Conservation (phyloP, 2,113 vertebrate species). For the Lota lota region DNA sequence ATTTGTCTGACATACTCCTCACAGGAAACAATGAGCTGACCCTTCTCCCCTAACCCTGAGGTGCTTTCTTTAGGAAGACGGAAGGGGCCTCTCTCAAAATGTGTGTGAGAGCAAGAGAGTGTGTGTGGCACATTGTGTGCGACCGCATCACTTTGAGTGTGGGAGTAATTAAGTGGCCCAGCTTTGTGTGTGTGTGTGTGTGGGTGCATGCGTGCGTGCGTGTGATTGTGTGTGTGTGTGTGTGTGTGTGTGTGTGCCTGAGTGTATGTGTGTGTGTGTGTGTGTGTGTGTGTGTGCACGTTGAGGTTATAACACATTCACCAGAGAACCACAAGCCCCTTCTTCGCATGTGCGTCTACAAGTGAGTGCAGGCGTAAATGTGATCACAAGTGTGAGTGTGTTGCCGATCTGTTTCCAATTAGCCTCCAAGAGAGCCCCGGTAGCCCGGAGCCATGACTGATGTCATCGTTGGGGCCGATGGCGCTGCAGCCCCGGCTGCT, state of each 20-base stretch:
- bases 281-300: background rate
- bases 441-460: slow-evolving; percentile 65
- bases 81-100: slow-evolving; percentile 55
- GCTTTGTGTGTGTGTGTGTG: background rate
- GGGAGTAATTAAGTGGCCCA: slow-evolving; percentile 52
- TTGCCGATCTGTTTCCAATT: slow-evolving; percentile 62
- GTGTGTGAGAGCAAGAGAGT: slow-evolving; percentile 51
- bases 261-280: background rate
- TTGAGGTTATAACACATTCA: background rate
- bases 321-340: too few relatives aligned
- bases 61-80: slow-evolving; percentile 55
- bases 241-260: background rate
- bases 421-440: slow-evolving; percentile 53
- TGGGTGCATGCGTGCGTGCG: slow-evolving; percentile 31
- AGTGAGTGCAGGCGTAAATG: slow-evolving; percentile 45
- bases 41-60: slow-evolving; percentile 61
- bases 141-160: slow-evolving; percentile 47
- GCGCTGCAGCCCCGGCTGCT: slow-evolving; percentile 20
- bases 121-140: slow-evolving; percentile 46
- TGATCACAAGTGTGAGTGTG: slow-evolving; percentile 55
- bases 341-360: background rate
- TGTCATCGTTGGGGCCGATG: slow-evolving; percentile 45
- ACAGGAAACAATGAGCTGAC: slow-evolving; percentile 66
- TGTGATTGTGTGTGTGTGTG: slow-evolving; percentile 20
- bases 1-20: slow-evolving; percentile 63